Base-by-base conservation (phyloP, 2,113 vertebrate species). In the Salminus brasiliensis region DNA sequence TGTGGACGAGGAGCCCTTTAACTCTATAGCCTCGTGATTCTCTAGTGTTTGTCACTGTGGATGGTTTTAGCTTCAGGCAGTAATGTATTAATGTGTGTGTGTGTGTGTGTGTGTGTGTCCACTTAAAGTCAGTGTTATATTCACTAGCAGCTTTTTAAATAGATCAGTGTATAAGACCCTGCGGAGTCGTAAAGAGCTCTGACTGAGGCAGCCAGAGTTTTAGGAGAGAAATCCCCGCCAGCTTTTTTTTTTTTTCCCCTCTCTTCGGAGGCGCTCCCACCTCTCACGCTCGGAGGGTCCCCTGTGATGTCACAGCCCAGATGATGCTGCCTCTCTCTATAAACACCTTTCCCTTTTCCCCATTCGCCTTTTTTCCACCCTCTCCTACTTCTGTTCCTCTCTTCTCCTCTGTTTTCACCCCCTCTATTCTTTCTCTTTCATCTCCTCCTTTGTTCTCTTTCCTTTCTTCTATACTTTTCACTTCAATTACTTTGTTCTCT, bases 261-360 rank as follows among this genome's bases (percentile, higher is more conserved):
- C 47, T 49, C 4, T 49, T 21, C 47, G 7, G 41, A 45, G 43
- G 30, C 36, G 21, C 49, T 27, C n/a, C 57, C 10, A 34, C 29
- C 66, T 49, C 62, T 47, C 76, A 59, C 59, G 45, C 57, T 10
- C 16, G 25, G 78, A 18, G 23, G 62, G 78, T 79, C 84, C 27
- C 66, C 67, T 84, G 81, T 91, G 87, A 90, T 83, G 83, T 89
- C 87, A 87, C 84, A 73, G 83, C 69, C 62, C 76, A 4, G 68
- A 89, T 80, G 89, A 89, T 85, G 87, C 85, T 89, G 86, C 47
- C 82, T 78, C 53, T 81, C 71, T 55, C 87, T 79, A 79, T 83
- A 87, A 79, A 91, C 87, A 65, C 52, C 63, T 45, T 3, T 52
- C 32, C 36, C 9, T 3, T 52, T 23, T 25, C 9, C 36, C 81